These are phyloP conservation scores for Epinephelus cyanopodus DNA, from an alignment of 2,113 vertebrate species.

Conservation along the genomic window DNA sequence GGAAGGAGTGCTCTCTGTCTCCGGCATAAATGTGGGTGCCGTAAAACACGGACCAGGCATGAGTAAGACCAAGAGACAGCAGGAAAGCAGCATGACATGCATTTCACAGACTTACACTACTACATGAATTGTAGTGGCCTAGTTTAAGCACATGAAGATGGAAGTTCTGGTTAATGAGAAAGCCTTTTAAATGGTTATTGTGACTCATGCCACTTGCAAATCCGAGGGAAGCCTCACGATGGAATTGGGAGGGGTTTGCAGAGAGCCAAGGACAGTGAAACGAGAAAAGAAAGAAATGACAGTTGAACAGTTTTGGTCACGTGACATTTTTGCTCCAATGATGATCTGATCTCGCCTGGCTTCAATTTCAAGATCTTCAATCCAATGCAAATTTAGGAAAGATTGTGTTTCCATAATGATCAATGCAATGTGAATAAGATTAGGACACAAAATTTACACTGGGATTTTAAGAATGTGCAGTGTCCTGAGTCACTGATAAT, in stretches of 20 bases:
- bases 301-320: constrained; percentile 35
- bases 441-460: neutral
- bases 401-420: neutral
- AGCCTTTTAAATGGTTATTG: constrained; percentile 83
- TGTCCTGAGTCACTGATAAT: constrained; percentile 42
- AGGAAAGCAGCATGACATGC: constrained; percentile 63
- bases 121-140: constrained; percentile 51
- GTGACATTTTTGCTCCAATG: constrained; percentile 15
- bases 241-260: constrained; percentile 83
- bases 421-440: neutral
- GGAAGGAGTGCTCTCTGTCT: constrained; percentile 48
- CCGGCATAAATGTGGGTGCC: constrained; percentile 63
- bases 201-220: constrained; percentile 82
- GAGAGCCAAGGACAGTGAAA: constrained; percentile 54
- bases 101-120: constrained; percentile 57
- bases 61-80: constrained; percentile 61
- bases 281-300: constrained; percentile 24
- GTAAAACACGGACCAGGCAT: constrained; percentile 52
- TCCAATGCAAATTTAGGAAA: neutral
- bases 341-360: neutral
- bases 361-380: constrained; percentile 7
- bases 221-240: constrained; percentile 74
- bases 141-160: constrained; percentile 51
- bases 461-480: neutral
- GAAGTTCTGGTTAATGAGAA: constrained; percentile 78